phyloP scores from a whole-genome alignment of 2,888 invertebrate species.

The Ormyrus nitidulus region DNA sequence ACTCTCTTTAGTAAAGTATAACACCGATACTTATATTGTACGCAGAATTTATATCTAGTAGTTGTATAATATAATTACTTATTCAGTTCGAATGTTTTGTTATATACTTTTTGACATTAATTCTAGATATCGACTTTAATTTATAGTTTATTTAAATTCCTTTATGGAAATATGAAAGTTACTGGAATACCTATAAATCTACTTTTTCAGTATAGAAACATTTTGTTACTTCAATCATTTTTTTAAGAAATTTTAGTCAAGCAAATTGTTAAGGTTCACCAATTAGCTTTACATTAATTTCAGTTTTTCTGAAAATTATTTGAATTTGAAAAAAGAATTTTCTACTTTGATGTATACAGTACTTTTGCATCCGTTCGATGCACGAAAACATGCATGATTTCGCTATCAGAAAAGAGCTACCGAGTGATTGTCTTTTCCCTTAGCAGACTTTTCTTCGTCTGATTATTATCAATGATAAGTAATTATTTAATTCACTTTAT shows the following conservation, averaged over 20 bases:
- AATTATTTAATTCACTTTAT: constrained; percentile 19
- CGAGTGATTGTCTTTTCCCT: constrained; percentile 30
- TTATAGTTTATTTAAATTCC: constrained; percentile 26
- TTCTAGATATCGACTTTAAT: background rate
- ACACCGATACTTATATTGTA: constrained; percentile 34
- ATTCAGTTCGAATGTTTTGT: constrained; percentile 39
- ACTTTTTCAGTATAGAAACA: background rate
- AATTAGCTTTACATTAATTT: background rate
- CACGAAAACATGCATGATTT: background rate
- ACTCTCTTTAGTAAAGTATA: constrained; percentile 31
- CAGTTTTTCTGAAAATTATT: background rate
- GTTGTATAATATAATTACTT: constrained; percentile 18
- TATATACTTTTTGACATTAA: constrained; percentile 16
- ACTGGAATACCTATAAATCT: background rate
- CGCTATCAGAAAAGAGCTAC: constrained; percentile 14
- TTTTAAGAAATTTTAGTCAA: background rate
- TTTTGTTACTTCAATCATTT: background rate
- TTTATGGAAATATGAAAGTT: constrained; percentile 24
- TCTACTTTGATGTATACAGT: background rate
- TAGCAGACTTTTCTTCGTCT: constrained; percentile 37
- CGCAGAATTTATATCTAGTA: constrained; percentile 38
- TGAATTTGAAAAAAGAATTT: background rate
- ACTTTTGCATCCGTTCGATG: constrained; percentile 16
- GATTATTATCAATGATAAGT: constrained; percentile 39
- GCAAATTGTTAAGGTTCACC: background rate